Evolutionary conservation across 1,140 invertebrate genomes (phyloP), one percentile per base, ranked within the genome.

Genomic region (Aphis craccivora): DNA sequence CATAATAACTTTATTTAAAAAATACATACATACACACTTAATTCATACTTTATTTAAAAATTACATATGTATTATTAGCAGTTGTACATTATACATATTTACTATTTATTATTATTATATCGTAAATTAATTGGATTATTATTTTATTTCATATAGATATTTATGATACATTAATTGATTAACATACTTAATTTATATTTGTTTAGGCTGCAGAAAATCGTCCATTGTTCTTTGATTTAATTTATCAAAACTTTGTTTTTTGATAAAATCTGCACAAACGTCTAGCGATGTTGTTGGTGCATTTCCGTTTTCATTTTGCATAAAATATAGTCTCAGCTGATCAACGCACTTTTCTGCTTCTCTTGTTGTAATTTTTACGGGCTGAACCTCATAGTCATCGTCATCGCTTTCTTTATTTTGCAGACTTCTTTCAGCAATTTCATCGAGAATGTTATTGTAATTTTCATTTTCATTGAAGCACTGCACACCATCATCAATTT

Each of bases 271-370:
- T 81, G 67, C 67, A 81, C 67, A 81, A 35, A 81, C 67, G 67
- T 81, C 67, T 81, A 81, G 67, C 67, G n/a, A 81, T 37, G n/a
- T 81, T 81, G 67, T 81, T 81, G 14, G 67, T 14, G 14, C n/a
- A 81, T 35, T 81, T 81, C 14, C n/a, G 14, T n/a, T 81, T 81
- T 35, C 67, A 81, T 81, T 81, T 81, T 37, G n/a, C 67, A 14
- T 81, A 18, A 81, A 81, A 81, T 81, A 35, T 81, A 81, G 67
- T 81, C 67, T 81, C 0, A 81, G 67, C n/a, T 81, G 67, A 81
- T 81, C 67, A 81, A 81, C 37, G 67, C 67, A 81, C 67, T 81
- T 81, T 81, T 81, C 67, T 81, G 67, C 14, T 81, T 81, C 67
- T 81, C n/a, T 81, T 35, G 67, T 81, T 35, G 67, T 35, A 81